Conservation (phyloP, 2,888 invertebrate species). For the Dolichopus griseipennis region DNA sequence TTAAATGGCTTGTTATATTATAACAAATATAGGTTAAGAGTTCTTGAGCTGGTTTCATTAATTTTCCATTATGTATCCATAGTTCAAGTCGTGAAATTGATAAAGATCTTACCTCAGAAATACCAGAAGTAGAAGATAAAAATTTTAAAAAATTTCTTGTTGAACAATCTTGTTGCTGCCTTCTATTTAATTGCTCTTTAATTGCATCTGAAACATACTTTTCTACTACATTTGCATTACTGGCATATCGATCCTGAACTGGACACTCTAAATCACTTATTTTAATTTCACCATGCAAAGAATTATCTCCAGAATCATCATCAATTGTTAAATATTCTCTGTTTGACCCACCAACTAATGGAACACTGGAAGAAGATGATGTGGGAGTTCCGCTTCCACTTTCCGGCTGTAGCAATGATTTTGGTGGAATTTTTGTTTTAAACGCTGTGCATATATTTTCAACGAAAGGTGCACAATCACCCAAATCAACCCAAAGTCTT, state of each 20-base stretch:
- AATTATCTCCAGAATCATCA: slow-evolving; percentile 47
- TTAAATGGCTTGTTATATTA: slow-evolving; percentile 68
- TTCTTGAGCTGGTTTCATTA: slow-evolving; percentile 87
- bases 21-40: slow-evolving; percentile 81
- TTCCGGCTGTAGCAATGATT: slow-evolving; percentile 26
- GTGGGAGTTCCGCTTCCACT: slow-evolving; percentile 27
- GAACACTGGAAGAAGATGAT: slow-evolving; percentile 16
- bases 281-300: slow-evolving; percentile 35
- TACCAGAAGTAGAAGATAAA: slow-evolving; percentile 74
- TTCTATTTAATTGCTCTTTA: slow-evolving; percentile 74
- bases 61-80: slow-evolving; percentile 93
- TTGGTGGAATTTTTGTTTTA: slow-evolving; percentile 36
- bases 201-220: slow-evolving; percentile 76
- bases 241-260: slow-evolving; percentile 49
- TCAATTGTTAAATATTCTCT: slow-evolving; percentile 30
- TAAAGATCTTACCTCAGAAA: slow-evolving; percentile 57
- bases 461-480: slow-evolving; percentile 82
- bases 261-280: slow-evolving; percentile 45
- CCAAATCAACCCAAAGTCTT: slow-evolving; percentile 86
- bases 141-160: slow-evolving; percentile 82
- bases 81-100: slow-evolving; percentile 62
- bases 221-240: slow-evolving; percentile 48
- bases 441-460: slow-evolving; percentile 68
- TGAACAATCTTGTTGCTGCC: slow-evolving; percentile 78
- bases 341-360: not conserved